Percentiles rank a stretch among this genome's conserved stretches.
Evolutionary conservation across 2,797 vertebrate species (phyloP).

Genomic region (Hoplostethus atlanticus): DNA sequence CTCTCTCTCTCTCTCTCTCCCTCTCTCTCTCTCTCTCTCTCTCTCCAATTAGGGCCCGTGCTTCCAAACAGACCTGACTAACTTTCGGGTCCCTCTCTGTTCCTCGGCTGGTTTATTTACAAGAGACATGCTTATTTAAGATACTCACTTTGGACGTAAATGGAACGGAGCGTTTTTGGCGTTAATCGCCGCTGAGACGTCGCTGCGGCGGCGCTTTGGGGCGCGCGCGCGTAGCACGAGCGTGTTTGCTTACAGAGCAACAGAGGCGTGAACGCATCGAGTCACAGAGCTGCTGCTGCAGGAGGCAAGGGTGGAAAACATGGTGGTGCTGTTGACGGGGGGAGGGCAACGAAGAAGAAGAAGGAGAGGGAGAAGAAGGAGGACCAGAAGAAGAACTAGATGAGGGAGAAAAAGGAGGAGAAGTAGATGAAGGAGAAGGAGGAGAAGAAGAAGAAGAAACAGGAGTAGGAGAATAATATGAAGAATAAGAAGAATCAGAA

Average conservation of each 20-base stretch:
- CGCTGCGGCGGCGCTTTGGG: slow-evolving; percentile 34
- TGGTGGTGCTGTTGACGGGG: slow-evolving; percentile 54
- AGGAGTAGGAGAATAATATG: not conserved
- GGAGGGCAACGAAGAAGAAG: slow-evolving; percentile 27
- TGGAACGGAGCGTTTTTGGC: slow-evolving; percentile 70
- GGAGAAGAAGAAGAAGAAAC: not conserved
- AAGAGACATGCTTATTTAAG: slow-evolving; percentile 84
- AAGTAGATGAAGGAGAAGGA: too few species aligned
- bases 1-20: slow-evolving; percentile 73
- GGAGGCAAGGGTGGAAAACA: slow-evolving; percentile 40
- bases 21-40: slow-evolving; percentile 78
- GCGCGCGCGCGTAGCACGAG: slow-evolving; percentile 38
- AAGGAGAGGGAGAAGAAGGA: not conserved
- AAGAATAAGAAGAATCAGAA: not conserved
- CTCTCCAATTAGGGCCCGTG: slow-evolving; percentile 76
- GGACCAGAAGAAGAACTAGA: too few species aligned
- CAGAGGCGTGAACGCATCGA: slow-evolving; percentile 59
- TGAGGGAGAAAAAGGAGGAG: not conserved
- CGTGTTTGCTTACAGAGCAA: slow-evolving; percentile 66
- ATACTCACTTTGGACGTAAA: slow-evolving; percentile 82
- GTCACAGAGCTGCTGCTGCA: slow-evolving; percentile 40
- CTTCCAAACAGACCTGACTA: slow-evolving; percentile 82
- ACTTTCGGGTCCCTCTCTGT: slow-evolving; percentile 59
- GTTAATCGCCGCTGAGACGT: slow-evolving; percentile 62
- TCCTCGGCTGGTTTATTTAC: slow-evolving; percentile 84